A percentile compares a stretch with the other conserved stretches of the same genome.
Evolutionary conservation across 2,888 invertebrate species (phyloP).

Genomic region (Protodeltote pygarga): DNA sequence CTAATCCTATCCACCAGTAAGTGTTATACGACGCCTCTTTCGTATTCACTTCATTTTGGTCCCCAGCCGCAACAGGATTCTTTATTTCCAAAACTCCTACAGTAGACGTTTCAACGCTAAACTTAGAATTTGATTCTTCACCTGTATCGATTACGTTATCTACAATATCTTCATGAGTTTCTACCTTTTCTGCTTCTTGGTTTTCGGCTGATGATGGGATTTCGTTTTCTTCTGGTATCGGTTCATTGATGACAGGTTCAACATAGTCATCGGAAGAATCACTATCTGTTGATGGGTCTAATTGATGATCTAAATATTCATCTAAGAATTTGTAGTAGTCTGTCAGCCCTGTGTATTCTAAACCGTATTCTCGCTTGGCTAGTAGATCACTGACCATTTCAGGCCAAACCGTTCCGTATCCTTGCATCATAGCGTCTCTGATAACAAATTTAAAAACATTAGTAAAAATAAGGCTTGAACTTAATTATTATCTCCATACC

Average conservation of each 20-base stretch:
- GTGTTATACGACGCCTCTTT: slow-evolving; percentile 80
- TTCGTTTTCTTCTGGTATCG: slow-evolving; percentile 65
- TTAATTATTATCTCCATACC: not conserved
- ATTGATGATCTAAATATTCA: slow-evolving; percentile 83
- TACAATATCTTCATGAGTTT: slow-evolving; percentile 52
- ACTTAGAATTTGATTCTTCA: slow-evolving; percentile 67
- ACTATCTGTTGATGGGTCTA: slow-evolving; percentile 67
- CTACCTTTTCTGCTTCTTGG: slow-evolving; percentile 25
- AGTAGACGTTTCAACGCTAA: slow-evolving; percentile 74
- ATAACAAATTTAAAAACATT: no score
- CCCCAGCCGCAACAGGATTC: slow-evolving; percentile 70
- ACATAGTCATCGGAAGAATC: slow-evolving; percentile 68
- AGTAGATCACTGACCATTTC: slow-evolving; percentile 82
- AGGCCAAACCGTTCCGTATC: slow-evolving; percentile 77
- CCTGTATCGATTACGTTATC: slow-evolving; percentile 73
- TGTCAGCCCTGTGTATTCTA: slow-evolving; percentile 82
- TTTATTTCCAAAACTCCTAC: slow-evolving; percentile 81
- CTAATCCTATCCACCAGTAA: slow-evolving; percentile 84
- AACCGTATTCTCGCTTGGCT: slow-evolving; percentile 77
- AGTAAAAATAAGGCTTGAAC: no score
- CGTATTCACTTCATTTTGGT: slow-evolving; percentile 62
- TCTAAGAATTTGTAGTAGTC: slow-evolving; percentile 86
- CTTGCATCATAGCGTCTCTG: slow-evolving; percentile 81
- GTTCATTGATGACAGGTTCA: slow-evolving; percentile 62
- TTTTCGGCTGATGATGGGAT: slow-evolving; percentile 53